A percentile compares a stretch with the other conserved stretches of the same genome.
Conservation (phyloP, 2,113 vertebrate genomes). For the Coptodon bakossiorum region DNA sequence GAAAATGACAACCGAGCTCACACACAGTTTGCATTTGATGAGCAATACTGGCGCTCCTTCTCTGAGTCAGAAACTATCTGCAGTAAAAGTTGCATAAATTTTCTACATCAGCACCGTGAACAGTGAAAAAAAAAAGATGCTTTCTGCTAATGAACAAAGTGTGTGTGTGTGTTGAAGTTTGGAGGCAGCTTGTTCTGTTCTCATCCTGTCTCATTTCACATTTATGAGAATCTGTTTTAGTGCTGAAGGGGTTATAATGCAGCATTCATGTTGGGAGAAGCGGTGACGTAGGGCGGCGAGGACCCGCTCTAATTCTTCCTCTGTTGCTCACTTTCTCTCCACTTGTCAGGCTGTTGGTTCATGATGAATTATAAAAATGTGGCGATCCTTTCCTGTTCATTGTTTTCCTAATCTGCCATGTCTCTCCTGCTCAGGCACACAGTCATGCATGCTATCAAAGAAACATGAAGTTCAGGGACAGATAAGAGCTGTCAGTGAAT, state of each 20-base stretch:
- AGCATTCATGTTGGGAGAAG: conserved; percentile 6
- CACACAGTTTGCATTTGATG: not conserved
- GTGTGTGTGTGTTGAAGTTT: not conserved
- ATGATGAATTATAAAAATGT: not conserved
- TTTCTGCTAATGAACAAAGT: conserved; percentile 14
- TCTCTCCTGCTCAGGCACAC: not conserved
- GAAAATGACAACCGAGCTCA: conserved; percentile 2
- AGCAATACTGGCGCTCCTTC: not conserved
- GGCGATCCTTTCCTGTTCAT: not conserved
- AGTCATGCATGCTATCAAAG: not conserved
- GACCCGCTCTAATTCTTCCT: not conserved
- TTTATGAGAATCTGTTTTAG: conserved; percentile 45
- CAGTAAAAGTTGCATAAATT: not conserved
- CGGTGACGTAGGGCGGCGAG: not conserved
- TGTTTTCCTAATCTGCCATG: not conserved
- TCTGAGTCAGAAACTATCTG: conserved; percentile 12
- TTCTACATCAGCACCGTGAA: not conserved
- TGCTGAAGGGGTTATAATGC: not conserved
- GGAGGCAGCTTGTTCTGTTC: conserved; percentile 6
- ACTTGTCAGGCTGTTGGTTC: not conserved
- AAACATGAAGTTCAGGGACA: not conserved
- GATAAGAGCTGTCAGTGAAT: conserved; percentile 3
- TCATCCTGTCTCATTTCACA: conserved; percentile 24
- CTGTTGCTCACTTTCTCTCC: not conserved
- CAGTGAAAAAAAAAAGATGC: not conserved